Base-by-base conservation (phyloP, 2,888 invertebrate species). In the Eledone cirrhosa region DNA sequence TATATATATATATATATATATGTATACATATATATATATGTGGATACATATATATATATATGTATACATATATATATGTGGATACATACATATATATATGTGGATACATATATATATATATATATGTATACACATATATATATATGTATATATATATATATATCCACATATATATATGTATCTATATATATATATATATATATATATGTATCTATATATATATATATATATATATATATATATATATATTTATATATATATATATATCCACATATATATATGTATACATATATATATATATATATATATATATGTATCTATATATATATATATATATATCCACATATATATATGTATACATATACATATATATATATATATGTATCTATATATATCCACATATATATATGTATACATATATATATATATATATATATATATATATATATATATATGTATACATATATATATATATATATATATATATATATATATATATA, bases 231-330 rank as follows among this genome's bases (percentile, higher is more conserved):
- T 53, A 53, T 53, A 19, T 53, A 19, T 53, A 53, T 53, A 53
- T 53, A 53, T 53, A 53, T 53, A 19, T 53, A 53, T 53, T 16
- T 53, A 19, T 53, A 53, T 53, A 53, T 53, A 53, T 53, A 53
- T 53, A 53, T 53, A 53, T 53, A 19, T 53, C 13, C 19, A 53
- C 19, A 53, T 53, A 53, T 53, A 53, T 53, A 19, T 53, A 53
- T 53, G 19, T 53, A 19, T 53, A 53, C 19, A 53, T 53, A 53
- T 53, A 53, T 53, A 53, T 53, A 53, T 53, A 53, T 53, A 53
- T 53, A 53, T 53, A 53, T 53, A 53, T 53, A 53, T 53, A 53
- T 53, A 53, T 53, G 53, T 53, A 53, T 53, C 13, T 53, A 53
- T 53, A 53, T 53, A 53, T 53, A 19, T 53, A 19, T 53, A 53